Conservation (phyloP, 2,113 vertebrate genomes). For the Boulengeromyrus knoepffleri region DNA sequence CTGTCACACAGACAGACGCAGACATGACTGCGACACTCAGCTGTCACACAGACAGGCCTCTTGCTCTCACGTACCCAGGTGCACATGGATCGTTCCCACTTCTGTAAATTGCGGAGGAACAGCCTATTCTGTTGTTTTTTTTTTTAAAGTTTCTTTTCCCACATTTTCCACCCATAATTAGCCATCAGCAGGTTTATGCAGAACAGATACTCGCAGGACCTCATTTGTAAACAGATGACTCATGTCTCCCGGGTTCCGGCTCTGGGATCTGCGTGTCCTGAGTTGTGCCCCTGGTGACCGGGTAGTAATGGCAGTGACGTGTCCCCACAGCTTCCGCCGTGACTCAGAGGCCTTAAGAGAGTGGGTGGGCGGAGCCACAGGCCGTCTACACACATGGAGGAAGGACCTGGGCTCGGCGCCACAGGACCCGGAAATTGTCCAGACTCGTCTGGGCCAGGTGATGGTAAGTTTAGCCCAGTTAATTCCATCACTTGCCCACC, state of each 20-base stretch:
- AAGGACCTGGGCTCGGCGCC: slow-evolving; percentile 51
- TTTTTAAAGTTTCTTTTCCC: neutral
- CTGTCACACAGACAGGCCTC: neutral
- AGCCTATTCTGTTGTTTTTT: neutral
- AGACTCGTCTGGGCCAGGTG: slow-evolving; percentile 55
- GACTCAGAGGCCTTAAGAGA: slow-evolving; percentile 56
- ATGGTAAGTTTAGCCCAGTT: slow-evolving; percentile 56
- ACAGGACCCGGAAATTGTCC: slow-evolving; percentile 58
- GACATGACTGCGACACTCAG: neutral
- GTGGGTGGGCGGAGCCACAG: slow-evolving; percentile 71
- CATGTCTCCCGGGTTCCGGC: neutral
- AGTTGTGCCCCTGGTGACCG: neutral
- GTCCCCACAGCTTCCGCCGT: slow-evolving; percentile 61
- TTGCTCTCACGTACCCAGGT: neutral
- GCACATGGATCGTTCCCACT: neutral
- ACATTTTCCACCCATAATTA: neutral
- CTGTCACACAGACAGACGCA: neutral
- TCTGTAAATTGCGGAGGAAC: neutral
- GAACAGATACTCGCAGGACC: neutral
- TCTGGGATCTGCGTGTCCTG: neutral
- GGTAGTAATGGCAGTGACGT: slow-evolving; percentile 6
- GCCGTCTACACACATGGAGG: slow-evolving; percentile 62
- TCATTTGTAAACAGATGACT: neutral
- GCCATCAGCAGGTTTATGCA: neutral
- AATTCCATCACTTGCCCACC: neutral